These are phyloP conservation scores for Chromis chromis DNA, from an alignment of 2,797 vertebrate genomes.

Conservation along the genomic window DNA sequence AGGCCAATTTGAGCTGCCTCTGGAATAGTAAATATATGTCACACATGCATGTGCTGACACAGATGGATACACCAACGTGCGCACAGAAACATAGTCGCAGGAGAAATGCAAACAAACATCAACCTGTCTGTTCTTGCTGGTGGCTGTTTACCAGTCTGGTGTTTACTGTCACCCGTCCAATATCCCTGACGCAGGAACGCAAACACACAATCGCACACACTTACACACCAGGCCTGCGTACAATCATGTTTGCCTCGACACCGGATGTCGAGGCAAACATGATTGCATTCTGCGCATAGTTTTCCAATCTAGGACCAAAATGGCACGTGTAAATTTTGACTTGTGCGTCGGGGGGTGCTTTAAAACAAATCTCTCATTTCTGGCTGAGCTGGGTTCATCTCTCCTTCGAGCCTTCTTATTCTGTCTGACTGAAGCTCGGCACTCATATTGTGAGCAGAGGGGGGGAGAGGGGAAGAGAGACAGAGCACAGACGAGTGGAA, in stretches of 20 bases:
- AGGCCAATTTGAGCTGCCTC: conserved; percentile 25
- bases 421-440: conserved; percentile 49
- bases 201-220: conserved; percentile 37
- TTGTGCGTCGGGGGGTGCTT: conserved; percentile 9
- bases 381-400: conserved; percentile 6
- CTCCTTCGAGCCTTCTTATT: conserved; percentile 24
- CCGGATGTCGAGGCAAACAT: not conserved
- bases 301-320: conserved; percentile 22
- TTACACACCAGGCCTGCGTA: conserved; percentile 1
- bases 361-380: conserved; percentile 22
- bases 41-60: conserved; percentile 26
- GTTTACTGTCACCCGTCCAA: conserved; percentile 70
- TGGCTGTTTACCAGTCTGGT: conserved; percentile 75
- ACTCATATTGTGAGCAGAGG: conserved; percentile 41
- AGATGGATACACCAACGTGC: conserved; percentile 31
- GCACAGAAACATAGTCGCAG: conserved; percentile 47
- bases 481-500: conserved; percentile 46
- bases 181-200: conserved; percentile 34
- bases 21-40: conserved; percentile 48
- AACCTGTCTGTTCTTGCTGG: conserved; percentile 80
- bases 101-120: conserved; percentile 77
- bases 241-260: conserved; percentile 11
- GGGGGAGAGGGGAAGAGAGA: conserved; percentile 7
- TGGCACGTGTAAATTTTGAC: not conserved
- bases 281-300: conserved; percentile 7